phyloP scores from a whole-genome alignment of 2,113 vertebrate genomes.

The Hassar affinis region DNA sequence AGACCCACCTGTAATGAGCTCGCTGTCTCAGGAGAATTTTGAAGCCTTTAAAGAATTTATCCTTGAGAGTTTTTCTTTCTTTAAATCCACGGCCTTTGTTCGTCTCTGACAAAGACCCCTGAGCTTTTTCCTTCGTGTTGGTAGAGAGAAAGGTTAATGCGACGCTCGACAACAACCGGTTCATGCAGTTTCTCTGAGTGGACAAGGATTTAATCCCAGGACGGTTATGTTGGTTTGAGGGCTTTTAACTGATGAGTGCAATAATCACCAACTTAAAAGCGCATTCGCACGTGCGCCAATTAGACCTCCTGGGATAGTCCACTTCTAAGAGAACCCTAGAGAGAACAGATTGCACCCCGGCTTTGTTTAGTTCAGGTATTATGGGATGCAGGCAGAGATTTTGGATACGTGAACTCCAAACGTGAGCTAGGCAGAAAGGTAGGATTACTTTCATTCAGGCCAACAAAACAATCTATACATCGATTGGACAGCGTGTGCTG shows the following conservation, averaged over 20 bases:
- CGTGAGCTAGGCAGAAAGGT: too few relatives aligned
- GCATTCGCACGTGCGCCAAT: not conserved
- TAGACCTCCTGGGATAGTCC: conserved; percentile 16
- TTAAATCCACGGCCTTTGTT: not conserved
- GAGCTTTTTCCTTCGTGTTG: not conserved
- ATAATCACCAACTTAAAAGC: conserved; percentile 7
- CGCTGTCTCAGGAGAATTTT: not conserved
- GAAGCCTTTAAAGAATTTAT: not conserved
- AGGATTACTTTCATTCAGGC: too few relatives aligned
- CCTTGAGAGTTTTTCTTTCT: not conserved
- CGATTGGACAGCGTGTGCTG: too few relatives aligned
- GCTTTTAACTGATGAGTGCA: conserved; percentile 5
- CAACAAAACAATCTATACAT: too few relatives aligned
- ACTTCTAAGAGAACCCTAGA: not conserved
- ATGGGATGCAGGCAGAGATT: not conserved
- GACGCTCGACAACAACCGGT: not conserved
- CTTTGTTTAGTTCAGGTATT: not conserved
- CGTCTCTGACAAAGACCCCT: not conserved
- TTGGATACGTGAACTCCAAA: not conserved
- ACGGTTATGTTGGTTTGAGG: not conserved
- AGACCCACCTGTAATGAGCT: conserved; percentile 30
- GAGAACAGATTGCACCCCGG: conserved; percentile 10
- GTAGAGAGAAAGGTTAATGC: not conserved
- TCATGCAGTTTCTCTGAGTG: not conserved
- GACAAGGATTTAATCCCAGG: conserved; percentile 3